Percentiles rank a stretch among this genome's conserved stretches.
Evolutionary conservation across 2,113 vertebrate species (phyloP).

Genomic region (Pholis gunnellus): DNA sequence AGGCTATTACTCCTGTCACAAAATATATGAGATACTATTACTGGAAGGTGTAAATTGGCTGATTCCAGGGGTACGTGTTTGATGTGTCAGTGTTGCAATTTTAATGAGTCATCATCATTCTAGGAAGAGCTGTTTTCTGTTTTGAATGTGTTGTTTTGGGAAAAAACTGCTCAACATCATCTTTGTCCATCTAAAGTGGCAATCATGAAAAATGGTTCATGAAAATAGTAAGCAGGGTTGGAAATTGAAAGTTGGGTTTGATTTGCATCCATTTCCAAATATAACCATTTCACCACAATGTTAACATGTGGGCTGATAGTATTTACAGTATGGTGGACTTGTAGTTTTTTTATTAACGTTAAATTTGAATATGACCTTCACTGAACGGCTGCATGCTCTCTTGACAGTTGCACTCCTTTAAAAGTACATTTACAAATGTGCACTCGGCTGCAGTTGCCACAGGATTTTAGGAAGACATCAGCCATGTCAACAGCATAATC

Average conservation of each 20-base stretch:
- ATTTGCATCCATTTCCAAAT: not conserved
- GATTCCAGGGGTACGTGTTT: too few species aligned
- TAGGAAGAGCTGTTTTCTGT: too few species aligned
- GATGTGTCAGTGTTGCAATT: too few species aligned
- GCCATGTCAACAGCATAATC: conserved; percentile 11
- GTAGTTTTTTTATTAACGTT: not conserved
- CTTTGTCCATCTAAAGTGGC: not conserved
- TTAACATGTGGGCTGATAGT: not conserved
- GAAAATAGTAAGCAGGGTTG: not conserved
- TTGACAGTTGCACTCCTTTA: conserved; percentile 1
- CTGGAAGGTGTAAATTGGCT: too few species aligned
- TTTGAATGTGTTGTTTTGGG: too few species aligned
- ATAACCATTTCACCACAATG: not conserved
- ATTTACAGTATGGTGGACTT: not conserved
- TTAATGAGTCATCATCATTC: too few species aligned
- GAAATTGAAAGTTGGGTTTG: not conserved
- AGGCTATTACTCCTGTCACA: too few species aligned
- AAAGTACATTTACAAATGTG: conserved; percentile 11
- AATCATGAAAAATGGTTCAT: too few species aligned
- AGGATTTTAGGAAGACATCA: conserved; percentile 25
- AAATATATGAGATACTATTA: too few species aligned
- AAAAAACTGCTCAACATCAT: too few species aligned
- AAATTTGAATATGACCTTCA: conserved; percentile 15
- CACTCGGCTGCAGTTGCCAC: not conserved
- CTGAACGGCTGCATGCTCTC: not conserved